Conservation (phyloP, 2,888 invertebrate genomes). For the Standfussiana lucernea region DNA sequence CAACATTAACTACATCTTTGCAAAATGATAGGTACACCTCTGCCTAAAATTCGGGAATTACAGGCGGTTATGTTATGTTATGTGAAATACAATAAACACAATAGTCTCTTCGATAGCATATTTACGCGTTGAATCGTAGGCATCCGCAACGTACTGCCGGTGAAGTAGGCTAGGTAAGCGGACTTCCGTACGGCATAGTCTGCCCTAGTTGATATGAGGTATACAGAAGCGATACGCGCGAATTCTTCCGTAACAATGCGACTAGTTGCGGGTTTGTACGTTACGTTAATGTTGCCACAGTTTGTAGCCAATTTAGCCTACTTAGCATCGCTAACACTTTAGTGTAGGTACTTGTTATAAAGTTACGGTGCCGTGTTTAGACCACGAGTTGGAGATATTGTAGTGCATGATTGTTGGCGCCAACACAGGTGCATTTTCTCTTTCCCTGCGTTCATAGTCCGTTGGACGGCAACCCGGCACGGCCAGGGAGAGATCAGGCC, state of each 20-base stretch:
- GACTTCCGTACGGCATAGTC: conserved; percentile 34
- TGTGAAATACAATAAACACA: background rate
- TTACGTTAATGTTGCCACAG: background rate
- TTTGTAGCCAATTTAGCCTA: conserved; percentile 18
- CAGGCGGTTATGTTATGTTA: too few species aligned
- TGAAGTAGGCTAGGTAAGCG: conserved; percentile 31
- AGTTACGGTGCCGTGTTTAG: background rate
- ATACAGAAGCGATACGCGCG: conserved; percentile 20
- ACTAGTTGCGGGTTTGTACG: conserved; percentile 5
- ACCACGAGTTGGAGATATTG: background rate
- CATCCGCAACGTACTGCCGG: background rate
- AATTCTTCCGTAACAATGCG: conserved; percentile 49
- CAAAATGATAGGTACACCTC: too few species aligned
- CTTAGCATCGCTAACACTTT: background rate
- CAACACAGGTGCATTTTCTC: background rate
- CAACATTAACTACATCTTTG: too few species aligned
- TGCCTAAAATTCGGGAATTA: too few species aligned
- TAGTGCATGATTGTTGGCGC: background rate
- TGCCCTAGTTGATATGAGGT: conserved; percentile 39
- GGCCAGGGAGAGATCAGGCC: background rate
- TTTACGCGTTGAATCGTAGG: conserved; percentile 27
- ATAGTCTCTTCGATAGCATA: background rate
- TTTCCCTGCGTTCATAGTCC: background rate
- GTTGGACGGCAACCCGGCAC: background rate
- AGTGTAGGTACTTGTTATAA: background rate